Evolutionary conservation across 2,797 vertebrate species (phyloP), one percentile per base, ranked within the genome.

Genomic region (Myioborus miniatus): DNA sequence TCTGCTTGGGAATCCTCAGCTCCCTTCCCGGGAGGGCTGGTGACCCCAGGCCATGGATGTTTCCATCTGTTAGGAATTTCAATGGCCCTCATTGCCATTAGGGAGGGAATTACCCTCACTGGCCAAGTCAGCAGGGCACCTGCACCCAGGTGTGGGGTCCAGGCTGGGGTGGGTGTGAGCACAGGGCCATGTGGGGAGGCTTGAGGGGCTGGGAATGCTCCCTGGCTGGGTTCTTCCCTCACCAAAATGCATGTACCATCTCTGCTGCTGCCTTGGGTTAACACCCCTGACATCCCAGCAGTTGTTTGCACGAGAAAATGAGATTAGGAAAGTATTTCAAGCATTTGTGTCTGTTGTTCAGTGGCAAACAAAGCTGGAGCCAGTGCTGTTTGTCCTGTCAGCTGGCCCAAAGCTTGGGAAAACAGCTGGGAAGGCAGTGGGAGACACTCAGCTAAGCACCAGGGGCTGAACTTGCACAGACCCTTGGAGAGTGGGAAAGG

Each of bases 321-420:
- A 95, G 94, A 95, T 95, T 84, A 90, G 88, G 90, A 90, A 95
- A 93, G 44, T 65, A 95, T 93, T 91, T 50, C 55, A 89, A 88
- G 77, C 58, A 90, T 90, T 86, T 65, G 69, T 27, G 58, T 62
- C 93, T 92, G 90, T 92, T 89, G 74, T 74, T 87, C 70, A 43
- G 78, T 24, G 44, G 71, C 83, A 90, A 94, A 95, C 59, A 84
- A 77, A 21, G 77, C n/a, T 1, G 30, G 93, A 94, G 92, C 88
- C 95, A 74, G 90, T 2, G 24, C 67, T 89, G 81, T 93, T 96
- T 95, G 92, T 89, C 86, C 52, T 0, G 1, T 82, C 83, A 93
- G 83, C 93, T 83, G 82, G 47, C 78, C 41, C 1, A 6, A 44
- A 62, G 91, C 84, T 94, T 87, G 91, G 90, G 89, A 93, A 93